Evolutionary conservation across 2,113 vertebrate species (phyloP).

Genomic region (Pyxicephalus adspersus): DNA sequence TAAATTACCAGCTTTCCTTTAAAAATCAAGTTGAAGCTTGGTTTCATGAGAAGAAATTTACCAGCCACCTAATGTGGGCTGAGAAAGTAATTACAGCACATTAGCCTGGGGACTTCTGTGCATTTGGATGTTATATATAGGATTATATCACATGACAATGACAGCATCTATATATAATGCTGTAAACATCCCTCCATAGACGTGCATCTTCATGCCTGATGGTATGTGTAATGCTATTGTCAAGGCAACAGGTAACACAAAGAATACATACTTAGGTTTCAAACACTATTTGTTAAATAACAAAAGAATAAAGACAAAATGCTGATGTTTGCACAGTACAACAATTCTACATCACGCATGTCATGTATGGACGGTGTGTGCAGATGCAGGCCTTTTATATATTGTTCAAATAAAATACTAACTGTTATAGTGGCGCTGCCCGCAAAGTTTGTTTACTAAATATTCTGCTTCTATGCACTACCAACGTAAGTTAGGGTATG

Average conservation of each 20-base stretch:
- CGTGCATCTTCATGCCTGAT: slow-evolving; percentile 44
- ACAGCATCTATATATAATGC: slow-evolving; percentile 43
- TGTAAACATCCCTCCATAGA: slow-evolving; percentile 32
- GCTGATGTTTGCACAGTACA: too few relatives aligned
- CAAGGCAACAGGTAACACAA: slow-evolving; percentile 43
- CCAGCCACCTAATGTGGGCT: too few relatives aligned
- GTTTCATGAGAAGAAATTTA: not conserved
- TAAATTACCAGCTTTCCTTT: not conserved
- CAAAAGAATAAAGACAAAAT: not conserved
- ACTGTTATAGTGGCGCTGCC: too few relatives aligned
- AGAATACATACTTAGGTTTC: not conserved
- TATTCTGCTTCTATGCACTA: too few relatives aligned
- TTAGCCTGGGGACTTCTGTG: not conserved
- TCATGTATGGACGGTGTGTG: too few relatives aligned
- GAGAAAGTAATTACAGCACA: not conserved
- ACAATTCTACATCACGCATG: too few relatives aligned
- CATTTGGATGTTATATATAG: slow-evolving; percentile 2
- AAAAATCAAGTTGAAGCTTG: not conserved
- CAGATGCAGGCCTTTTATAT: too few relatives aligned
- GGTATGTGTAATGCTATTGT: slow-evolving; percentile 21
- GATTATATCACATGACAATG: slow-evolving; percentile 13
- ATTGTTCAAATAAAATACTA: too few relatives aligned
- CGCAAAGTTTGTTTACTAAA: too few relatives aligned
- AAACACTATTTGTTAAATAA: too few relatives aligned
- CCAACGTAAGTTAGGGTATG: too few relatives aligned